These are phyloP conservation scores for Austrolebias charrua DNA, from an alignment of 2,797 vertebrate genomes.

Conservation along the genomic window DNA sequence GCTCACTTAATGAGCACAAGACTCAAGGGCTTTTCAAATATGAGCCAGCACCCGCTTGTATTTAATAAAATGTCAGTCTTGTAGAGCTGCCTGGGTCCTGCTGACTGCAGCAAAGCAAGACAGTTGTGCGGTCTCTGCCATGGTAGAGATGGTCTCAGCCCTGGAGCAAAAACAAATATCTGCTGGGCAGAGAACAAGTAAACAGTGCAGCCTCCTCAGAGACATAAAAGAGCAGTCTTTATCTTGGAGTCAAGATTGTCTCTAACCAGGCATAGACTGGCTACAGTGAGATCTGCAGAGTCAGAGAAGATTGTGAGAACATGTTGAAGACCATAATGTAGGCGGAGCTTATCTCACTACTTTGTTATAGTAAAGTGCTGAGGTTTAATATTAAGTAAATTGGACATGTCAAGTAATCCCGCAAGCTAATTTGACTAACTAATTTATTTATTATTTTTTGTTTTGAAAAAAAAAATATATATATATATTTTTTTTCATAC, in stretches of 20 bases:
- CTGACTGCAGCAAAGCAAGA: background rate
- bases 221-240: background rate
- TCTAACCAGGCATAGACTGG: background rate
- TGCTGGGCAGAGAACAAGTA: background rate
- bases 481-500: too few relatives aligned
- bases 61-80: constrained; percentile 4
- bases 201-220: background rate
- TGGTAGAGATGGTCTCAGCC: background rate
- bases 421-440: too few relatives aligned
- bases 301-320: background rate
- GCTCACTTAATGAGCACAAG: background rate
- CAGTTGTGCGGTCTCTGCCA: background rate
- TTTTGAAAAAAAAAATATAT: too few relatives aligned
- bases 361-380: too few relatives aligned
- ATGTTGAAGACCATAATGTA: background rate
- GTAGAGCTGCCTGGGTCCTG: background rate
- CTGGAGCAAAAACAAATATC: background rate
- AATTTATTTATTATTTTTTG: too few relatives aligned
- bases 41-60: background rate
- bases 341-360: background rate
- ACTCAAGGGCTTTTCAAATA: background rate
- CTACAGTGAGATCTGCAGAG: background rate
- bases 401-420: background rate
- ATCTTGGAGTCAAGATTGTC: background rate
- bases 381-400: background rate